A percentile compares a stretch with the other conserved stretches of the same genome.
phyloP scores from a whole-genome alignment of 2,888 invertebrate genomes.

The Colostygia pectinataria region DNA sequence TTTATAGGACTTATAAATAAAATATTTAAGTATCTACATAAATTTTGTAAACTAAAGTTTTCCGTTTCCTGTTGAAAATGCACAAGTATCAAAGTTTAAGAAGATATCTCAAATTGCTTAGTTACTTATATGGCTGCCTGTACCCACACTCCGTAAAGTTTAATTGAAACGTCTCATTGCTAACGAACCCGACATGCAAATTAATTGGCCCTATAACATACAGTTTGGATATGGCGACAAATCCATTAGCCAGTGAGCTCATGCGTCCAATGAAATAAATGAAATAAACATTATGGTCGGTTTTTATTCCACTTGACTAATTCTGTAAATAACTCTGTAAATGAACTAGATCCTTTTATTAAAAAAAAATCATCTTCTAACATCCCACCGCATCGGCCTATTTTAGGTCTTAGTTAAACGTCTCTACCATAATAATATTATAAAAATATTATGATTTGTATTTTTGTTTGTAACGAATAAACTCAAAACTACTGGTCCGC shows the following conservation, averaged over 20 bases:
- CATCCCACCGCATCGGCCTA: too few species aligned
- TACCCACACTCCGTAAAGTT: slow-evolving; percentile 37
- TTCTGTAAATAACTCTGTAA: too few species aligned
- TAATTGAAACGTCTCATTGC: slow-evolving; percentile 57
- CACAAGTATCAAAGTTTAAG: neutral
- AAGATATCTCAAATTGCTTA: neutral
- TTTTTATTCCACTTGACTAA: slow-evolving; percentile 5
- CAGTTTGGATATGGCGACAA: slow-evolving; percentile 42
- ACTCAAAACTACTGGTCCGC: too few species aligned
- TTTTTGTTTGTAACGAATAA: too few species aligned
- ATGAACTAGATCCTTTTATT: slow-evolving; percentile 4
- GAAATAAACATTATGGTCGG: slow-evolving; percentile 17
- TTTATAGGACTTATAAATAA: neutral
- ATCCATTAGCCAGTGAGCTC: slow-evolving; percentile 38
- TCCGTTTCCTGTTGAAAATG: neutral
- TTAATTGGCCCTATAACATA: slow-evolving; percentile 52
- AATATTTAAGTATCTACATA: neutral
- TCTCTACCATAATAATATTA: too few species aligned
- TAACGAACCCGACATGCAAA: slow-evolving; percentile 54
- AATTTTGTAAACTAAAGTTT: too few species aligned
- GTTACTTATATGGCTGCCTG: slow-evolving; percentile 5
- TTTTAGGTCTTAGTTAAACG: too few species aligned
- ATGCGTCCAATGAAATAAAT: slow-evolving; percentile 27
- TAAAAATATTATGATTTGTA: too few species aligned
- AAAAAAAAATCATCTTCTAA: too few species aligned